Evolutionary conservation across 1,140 invertebrate genomes (phyloP), one percentile per base, ranked within the genome.

Genomic region (Pomacea maculata): DNA sequence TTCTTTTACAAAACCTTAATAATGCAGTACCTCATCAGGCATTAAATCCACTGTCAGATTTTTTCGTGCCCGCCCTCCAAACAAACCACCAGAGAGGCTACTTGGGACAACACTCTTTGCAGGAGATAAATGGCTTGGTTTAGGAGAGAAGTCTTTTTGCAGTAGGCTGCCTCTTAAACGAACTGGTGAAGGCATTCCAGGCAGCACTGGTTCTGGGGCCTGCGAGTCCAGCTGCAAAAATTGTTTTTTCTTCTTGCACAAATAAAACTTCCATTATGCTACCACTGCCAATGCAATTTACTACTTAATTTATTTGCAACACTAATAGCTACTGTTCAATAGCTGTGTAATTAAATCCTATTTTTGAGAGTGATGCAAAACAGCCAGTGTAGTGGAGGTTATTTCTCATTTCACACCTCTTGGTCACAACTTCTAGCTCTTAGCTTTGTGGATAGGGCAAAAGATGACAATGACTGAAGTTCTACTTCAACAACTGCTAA

Each of bases 81-180:
- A 65, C 17, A 64, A 64, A 54, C 52, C 17, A 52, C 55, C 55
- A 63, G 29, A n/a, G 25, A 64, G 73, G 29, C n/a, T 29, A n/a
- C 68, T 68, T 85, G 0, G 80, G 77, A 19, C 86, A 86, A 14
- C 87, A 88, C 61, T 81, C 85, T 74, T 86, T 75, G 29, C 81
- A 79, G 55, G 65, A 15, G 89, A 86, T 9, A 87, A 86, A 25
- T 82, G 79, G 73, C 84, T 84, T 2, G 83, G 76, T 17, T 83
- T 83, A 21, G 89, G 89, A 1, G 89, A 90, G 14, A 88, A 79
- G 25, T 83, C 84, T 78, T 88, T 88, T 75, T 89, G 81, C 4
- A 91, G 81, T 72, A 90, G 87, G 71, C 89, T 90, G n/a, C 88
- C 88, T 64, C 83, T 83, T 14, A 87, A 82, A 74, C 86, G 88